These are phyloP conservation scores for Aurelia aurita DNA, from an alignment of 30 jellyfish, hydroid and myxozoan species.

Conservation along the genomic window DNA sequence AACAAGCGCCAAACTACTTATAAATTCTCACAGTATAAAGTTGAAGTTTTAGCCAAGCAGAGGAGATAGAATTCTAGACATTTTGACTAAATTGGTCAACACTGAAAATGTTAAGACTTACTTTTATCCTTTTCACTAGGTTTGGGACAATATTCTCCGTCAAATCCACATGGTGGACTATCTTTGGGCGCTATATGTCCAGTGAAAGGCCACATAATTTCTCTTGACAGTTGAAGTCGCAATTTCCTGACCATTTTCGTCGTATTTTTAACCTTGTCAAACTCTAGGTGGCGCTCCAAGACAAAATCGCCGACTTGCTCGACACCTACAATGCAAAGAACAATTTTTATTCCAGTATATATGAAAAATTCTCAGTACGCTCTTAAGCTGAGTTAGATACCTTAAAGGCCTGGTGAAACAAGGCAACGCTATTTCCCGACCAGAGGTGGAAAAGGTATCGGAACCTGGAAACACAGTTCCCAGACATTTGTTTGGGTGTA, in stretches of 20 bases:
- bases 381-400: neutral
- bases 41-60: too few relatives aligned
- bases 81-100: too few relatives aligned
- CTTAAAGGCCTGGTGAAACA: too few relatives aligned
- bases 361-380: neutral
- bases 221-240: conserved; percentile 1
- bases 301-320: conserved; percentile 64
- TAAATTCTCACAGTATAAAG: too few relatives aligned
- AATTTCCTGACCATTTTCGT: conserved; percentile 16
- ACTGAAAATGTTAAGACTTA: neutral
- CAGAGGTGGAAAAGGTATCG: too few relatives aligned
- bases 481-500: too few relatives aligned
- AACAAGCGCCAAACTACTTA: too few relatives aligned
- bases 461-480: too few relatives aligned
- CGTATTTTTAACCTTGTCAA: conserved; percentile 17
- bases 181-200: conserved; percentile 52
- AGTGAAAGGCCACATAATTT: conserved; percentile 49
- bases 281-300: conserved; percentile 1
- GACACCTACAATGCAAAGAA: conserved; percentile 1
- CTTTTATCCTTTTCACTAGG: conserved; percentile 39
- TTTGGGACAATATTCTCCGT: conserved; percentile 63
- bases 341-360: neutral
- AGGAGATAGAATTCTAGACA: too few relatives aligned
- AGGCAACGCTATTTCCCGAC: too few relatives aligned
- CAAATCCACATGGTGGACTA: conserved; percentile 85